Evolutionary conservation across 2,797 vertebrate genomes (phyloP).

Genomic region (Pseudomugil tenellus): DNA sequence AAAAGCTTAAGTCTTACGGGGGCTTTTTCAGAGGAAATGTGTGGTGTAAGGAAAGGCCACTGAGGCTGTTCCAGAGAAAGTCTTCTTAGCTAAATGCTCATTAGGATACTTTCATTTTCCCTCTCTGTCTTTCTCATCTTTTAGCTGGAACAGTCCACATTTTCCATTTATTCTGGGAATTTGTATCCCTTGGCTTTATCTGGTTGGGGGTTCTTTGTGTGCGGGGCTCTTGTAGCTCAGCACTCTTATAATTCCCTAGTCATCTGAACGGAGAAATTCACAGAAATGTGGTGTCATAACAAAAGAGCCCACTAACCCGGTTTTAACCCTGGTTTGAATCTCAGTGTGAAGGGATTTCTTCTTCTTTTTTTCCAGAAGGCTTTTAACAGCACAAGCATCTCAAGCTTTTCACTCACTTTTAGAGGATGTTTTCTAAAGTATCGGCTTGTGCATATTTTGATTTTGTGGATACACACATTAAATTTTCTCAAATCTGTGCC

Average conservation of each 20-base stretch:
- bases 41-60: conserved; percentile 66
- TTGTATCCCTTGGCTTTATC: conserved; percentile 50
- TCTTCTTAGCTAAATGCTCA: conserved; percentile 73
- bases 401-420: conserved; percentile 13
- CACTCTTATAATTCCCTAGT: conserved; percentile 40
- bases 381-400: conserved; percentile 20
- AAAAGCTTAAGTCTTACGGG: conserved; percentile 62
- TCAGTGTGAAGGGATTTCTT: conserved; percentile 9
- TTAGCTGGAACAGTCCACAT: conserved; percentile 33
- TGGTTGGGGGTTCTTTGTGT: conserved; percentile 37
- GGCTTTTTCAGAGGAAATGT: conserved; percentile 58
- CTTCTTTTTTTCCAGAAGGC: conserved; percentile 3
- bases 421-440: conserved; percentile 5
- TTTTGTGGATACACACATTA: conserved; percentile 4
- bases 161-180: conserved; percentile 63
- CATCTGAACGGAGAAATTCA: conserved; percentile 49
- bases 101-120: conserved; percentile 70
- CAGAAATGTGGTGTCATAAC: conserved; percentile 47
- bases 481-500: conserved; percentile 21
- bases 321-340: conserved; percentile 45
- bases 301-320: conserved; percentile 46
- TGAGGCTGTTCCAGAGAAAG: conserved; percentile 50
- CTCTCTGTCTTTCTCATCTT: conserved; percentile 63
- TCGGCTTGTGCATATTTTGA: conserved; percentile 7
- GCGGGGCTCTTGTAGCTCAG: conserved; percentile 27